Conservation (phyloP, 23 tunicate species). For the Diplosoma virens region DNA sequence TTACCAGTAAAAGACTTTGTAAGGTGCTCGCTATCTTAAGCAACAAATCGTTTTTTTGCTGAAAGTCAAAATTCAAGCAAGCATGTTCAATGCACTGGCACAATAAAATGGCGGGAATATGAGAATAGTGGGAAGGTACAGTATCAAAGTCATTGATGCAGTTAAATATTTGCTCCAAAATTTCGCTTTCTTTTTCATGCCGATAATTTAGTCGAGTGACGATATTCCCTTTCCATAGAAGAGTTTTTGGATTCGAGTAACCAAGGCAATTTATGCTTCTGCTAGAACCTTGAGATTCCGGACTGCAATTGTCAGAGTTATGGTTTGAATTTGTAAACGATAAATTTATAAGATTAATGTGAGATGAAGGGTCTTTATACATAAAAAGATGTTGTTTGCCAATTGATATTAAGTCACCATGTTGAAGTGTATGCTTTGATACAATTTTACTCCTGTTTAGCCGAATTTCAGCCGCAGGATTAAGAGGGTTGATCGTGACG, state of each 20-base stretch:
- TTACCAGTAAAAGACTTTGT: constrained; percentile 73
- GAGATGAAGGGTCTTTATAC: constrained; percentile 83
- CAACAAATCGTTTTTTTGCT: constrained; percentile 48
- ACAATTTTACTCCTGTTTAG: constrained; percentile 47
- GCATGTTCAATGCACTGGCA: constrained; percentile 73
- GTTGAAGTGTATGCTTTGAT: constrained; percentile 47
- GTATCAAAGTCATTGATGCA: constrained; percentile 17
- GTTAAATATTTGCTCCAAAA: constrained; percentile 49
- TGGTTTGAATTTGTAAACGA: neutral
- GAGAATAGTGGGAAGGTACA: constrained; percentile 1
- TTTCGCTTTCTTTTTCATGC: constrained; percentile 38
- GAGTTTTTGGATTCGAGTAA: neutral
- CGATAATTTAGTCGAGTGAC: constrained; percentile 44
- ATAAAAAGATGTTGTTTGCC: constrained; percentile 68
- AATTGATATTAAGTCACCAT: constrained; percentile 71
- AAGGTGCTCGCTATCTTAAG: constrained; percentile 66
- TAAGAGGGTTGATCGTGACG: constrained; percentile 58
- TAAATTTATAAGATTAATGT: constrained; percentile 21
- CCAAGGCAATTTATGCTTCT: neutral
- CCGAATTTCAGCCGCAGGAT: constrained; percentile 41
- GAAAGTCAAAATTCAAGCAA: constrained; percentile 53
- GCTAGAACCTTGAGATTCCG: neutral
- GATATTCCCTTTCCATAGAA: neutral
- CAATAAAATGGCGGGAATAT: constrained; percentile 58
- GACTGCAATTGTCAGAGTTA: neutral